These are phyloP conservation scores for Drosophila prostipennis DNA, from an alignment of 2,888 invertebrate genomes.

Conservation along the genomic window DNA sequence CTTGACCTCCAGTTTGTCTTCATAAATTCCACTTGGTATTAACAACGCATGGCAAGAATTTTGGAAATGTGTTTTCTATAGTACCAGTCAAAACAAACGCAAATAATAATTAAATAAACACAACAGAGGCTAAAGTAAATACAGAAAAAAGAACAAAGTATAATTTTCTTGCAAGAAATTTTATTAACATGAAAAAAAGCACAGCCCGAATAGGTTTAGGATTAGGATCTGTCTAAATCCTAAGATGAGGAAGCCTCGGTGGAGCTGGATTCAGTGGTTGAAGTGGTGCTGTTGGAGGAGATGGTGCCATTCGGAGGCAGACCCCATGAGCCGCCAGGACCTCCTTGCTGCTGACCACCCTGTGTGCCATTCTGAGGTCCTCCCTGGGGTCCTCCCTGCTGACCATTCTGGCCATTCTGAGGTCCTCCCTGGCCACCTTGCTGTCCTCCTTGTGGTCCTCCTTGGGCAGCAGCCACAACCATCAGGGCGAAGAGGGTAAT, in stretches of 20 bases:
- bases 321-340: background rate
- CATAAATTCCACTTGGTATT: background rate
- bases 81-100: no score
- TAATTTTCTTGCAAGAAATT: no score
- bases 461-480: slow-evolving; percentile 22
- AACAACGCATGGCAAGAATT: no score
- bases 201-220: no score
- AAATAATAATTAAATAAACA: slow-evolving; percentile 7
- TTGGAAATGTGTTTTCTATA: no score
- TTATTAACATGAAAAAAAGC: no score
- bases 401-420: background rate
- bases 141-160: background rate
- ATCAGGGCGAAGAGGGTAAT: slow-evolving; percentile 27
- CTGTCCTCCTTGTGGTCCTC: slow-evolving; percentile 1
- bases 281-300: background rate
- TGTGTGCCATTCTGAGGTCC: background rate
- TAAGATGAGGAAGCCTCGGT: background rate
- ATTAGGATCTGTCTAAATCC: no score
- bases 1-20: background rate
- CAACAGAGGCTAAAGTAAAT: background rate
- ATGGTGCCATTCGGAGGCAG: slow-evolving; percentile 13
- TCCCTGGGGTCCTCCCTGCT: background rate
- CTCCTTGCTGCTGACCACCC: slow-evolving; percentile 3
- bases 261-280: background rate
- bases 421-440: background rate